phyloP scores from a whole-genome alignment of 2,888 invertebrate genomes.

The Blera fallax region DNA sequence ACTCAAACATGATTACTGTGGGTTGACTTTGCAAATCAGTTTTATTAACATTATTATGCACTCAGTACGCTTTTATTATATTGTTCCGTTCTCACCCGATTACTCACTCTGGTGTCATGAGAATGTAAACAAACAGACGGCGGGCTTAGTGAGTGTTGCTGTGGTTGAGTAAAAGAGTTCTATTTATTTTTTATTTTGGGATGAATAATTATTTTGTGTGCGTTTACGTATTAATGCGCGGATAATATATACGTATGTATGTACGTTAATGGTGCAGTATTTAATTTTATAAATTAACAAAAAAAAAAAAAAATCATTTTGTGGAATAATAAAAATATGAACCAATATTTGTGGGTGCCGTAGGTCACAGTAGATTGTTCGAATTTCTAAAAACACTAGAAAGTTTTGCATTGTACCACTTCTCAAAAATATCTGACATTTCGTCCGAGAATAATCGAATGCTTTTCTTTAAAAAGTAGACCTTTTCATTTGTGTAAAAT shows the following conservation, averaged over 20 bases:
- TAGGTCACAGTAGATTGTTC: no score
- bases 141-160: slow-evolving; percentile 50
- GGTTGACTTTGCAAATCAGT: slow-evolving; percentile 73
- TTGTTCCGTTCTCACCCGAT: slow-evolving; percentile 71
- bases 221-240: background rate
- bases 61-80: slow-evolving; percentile 72
- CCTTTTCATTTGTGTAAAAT: no score
- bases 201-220: background rate
- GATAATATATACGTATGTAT: background rate
- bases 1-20: slow-evolving; percentile 68
- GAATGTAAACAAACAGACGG: slow-evolving; percentile 58
- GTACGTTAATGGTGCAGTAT: no score
- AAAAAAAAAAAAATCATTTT: no score
- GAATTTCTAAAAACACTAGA: no score
- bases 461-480: no score
- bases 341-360: no score
- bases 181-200: background rate
- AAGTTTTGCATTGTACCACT: no score
- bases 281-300: no score
- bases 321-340: no score
- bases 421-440: no score
- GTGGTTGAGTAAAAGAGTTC: slow-evolving; percentile 1
- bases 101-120: slow-evolving; percentile 63
- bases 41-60: slow-evolving; percentile 73
- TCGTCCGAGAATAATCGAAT: no score